A percentile compares a stretch with the other conserved stretches of the same genome.
Conservation (phyloP, 1,140 invertebrate genomes). For the Diabrotica virgifera region DNA sequence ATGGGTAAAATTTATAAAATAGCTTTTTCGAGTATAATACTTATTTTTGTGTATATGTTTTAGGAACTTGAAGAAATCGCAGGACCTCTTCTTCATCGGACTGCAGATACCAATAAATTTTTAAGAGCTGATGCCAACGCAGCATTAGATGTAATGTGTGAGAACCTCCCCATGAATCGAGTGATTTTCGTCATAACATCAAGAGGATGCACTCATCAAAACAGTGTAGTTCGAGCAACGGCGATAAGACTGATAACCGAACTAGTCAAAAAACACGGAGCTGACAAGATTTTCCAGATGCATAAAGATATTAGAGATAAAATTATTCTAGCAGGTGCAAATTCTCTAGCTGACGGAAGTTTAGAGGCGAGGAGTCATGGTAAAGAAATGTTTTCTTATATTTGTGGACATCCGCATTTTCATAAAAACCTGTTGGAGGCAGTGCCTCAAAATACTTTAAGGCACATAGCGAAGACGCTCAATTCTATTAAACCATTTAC, state of each 20-base stretch:
- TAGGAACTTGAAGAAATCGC: constrained; percentile 85
- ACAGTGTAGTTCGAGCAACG: constrained; percentile 76
- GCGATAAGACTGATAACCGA: constrained; percentile 75
- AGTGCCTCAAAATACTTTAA: constrained; percentile 61
- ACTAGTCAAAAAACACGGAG: constrained; percentile 68
- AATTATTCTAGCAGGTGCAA: constrained; percentile 74
- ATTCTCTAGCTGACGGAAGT: constrained; percentile 81
- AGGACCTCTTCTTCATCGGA: constrained; percentile 75
- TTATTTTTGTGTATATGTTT: constrained; percentile 21
- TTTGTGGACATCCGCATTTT: constrained; percentile 62
- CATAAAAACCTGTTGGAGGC: constrained; percentile 62
- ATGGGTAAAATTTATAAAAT: too few species aligned
- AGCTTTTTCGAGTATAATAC: too few species aligned
- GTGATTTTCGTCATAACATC: constrained; percentile 53
- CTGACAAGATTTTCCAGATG: constrained; percentile 68
- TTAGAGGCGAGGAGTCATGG: constrained; percentile 77
- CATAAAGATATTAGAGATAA: constrained; percentile 76
- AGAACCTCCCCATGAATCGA: constrained; percentile 61
- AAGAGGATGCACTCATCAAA: constrained; percentile 73
- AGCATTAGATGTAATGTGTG: constrained; percentile 78
- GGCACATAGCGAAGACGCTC: constrained; percentile 66
- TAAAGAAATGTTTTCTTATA: constrained; percentile 60
- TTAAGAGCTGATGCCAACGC: constrained; percentile 80
- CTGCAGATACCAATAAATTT: constrained; percentile 91
- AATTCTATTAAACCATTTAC: constrained; percentile 19